phyloP scores from a whole-genome alignment of 2,888 invertebrate species.

The Apomyelois bistriatella region DNA sequence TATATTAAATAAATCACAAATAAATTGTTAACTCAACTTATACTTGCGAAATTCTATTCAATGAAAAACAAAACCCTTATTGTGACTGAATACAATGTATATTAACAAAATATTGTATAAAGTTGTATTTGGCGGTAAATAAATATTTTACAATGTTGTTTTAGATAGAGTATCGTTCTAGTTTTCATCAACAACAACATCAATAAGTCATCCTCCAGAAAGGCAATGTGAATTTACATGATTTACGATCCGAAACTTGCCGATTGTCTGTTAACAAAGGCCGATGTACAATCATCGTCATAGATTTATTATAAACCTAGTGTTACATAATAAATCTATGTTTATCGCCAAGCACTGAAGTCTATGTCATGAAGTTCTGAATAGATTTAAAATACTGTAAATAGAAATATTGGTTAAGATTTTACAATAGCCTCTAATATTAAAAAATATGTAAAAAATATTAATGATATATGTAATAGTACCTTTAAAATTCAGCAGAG shows the following conservation, averaged over 20 bases:
- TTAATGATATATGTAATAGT: conserved; percentile 15
- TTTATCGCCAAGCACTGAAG: too few relatives aligned
- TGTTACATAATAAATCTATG: neutral
- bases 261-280: too few relatives aligned
- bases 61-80: conserved; percentile 19
- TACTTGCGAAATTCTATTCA: conserved; percentile 18
- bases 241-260: too few relatives aligned
- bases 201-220: too few relatives aligned
- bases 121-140: neutral
- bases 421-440: conserved; percentile 33
- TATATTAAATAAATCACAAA: neutral
- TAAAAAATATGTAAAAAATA: conserved; percentile 13
- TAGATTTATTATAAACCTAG: too few relatives aligned
- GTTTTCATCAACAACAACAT: too few relatives aligned
- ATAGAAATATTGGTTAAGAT: conserved; percentile 19
- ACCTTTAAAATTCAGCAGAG: neutral
- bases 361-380: neutral
- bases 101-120: too few relatives aligned
- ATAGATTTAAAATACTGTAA: conserved; percentile 25
- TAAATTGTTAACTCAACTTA: too few relatives aligned
- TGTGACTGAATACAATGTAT: conserved; percentile 17
- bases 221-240: too few relatives aligned
- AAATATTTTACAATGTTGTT: too few relatives aligned
- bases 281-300: too few relatives aligned
- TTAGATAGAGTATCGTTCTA: too few relatives aligned